Evolutionary conservation across 2,797 vertebrate species (phyloP).

Genomic region (Cyclura pinguis): DNA sequence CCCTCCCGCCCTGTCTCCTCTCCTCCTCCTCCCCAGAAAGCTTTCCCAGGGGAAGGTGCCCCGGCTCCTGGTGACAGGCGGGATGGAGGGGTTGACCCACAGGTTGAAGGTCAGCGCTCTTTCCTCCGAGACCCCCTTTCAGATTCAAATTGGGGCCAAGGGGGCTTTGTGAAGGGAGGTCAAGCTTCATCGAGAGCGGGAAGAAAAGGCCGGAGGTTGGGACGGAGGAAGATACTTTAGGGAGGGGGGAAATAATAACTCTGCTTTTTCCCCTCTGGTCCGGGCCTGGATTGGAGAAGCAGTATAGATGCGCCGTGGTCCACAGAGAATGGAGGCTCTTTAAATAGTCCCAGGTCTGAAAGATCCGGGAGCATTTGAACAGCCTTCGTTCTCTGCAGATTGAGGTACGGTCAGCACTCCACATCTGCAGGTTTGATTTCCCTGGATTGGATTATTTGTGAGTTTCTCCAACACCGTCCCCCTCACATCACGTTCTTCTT

Average conservation of each 20-base stretch:
- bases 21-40: background rate
- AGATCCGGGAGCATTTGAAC: no score
- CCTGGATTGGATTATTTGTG: no score
- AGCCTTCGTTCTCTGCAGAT: no score
- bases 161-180: conserved; percentile 65
- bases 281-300: background rate
- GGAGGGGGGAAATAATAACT: no score
- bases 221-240: background rate
- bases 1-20: background rate
- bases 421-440: no score
- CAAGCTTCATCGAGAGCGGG: conserved; percentile 32
- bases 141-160: conserved; percentile 83
- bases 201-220: conserved; percentile 3
- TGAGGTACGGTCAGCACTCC: no score
- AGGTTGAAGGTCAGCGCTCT: conserved; percentile 88
- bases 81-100: conserved; percentile 74
- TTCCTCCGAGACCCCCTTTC: conserved; percentile 80
- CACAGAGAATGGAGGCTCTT: no score
- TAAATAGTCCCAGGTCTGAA: no score
- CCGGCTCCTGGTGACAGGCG: fast-evolving
- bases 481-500: no score
- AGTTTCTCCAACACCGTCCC: no score
- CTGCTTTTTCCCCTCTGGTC: background rate
- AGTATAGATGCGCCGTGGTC: no score
- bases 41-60: conserved; percentile 2